These are phyloP conservation scores for Peromyscus polionotus DNA, from an alignment of 2,113 vertebrate species.

Conservation along the genomic window DNA sequence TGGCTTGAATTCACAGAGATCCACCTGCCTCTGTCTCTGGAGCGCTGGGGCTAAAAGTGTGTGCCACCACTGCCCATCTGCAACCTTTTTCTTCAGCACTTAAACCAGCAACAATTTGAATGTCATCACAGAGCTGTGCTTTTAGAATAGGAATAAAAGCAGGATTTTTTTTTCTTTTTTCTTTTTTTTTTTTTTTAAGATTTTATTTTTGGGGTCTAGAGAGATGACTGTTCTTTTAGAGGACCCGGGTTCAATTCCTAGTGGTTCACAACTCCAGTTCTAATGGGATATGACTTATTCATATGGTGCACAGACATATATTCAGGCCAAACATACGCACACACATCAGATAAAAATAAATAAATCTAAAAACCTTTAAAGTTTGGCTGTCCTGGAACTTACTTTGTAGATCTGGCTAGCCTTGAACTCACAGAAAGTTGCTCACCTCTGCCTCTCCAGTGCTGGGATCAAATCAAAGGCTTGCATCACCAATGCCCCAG, in stretches of 20 bases:
- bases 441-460: no score
- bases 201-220: not conserved
- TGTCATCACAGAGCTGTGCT: not conserved
- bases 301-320: no score
- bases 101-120: not conserved
- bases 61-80: not conserved
- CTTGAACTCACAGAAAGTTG: no score
- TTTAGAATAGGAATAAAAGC: not conserved
- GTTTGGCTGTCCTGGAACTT: not conserved
- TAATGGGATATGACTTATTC: not conserved
- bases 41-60: not conserved
- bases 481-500: no score
- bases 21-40: not conserved
- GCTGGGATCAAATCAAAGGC: no score
- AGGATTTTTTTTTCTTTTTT: not conserved
- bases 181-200: no score
- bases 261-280: not conserved
- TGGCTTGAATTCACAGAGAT: not conserved
- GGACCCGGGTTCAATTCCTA: not conserved
- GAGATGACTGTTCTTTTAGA: not conserved
- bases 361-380: not conserved
- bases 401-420: not conserved
- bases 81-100: not conserved
- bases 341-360: not conserved
- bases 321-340: no score